Conservation (phyloP, 92 coral and sea anemone species). For the Parazoanthus darwini region DNA sequence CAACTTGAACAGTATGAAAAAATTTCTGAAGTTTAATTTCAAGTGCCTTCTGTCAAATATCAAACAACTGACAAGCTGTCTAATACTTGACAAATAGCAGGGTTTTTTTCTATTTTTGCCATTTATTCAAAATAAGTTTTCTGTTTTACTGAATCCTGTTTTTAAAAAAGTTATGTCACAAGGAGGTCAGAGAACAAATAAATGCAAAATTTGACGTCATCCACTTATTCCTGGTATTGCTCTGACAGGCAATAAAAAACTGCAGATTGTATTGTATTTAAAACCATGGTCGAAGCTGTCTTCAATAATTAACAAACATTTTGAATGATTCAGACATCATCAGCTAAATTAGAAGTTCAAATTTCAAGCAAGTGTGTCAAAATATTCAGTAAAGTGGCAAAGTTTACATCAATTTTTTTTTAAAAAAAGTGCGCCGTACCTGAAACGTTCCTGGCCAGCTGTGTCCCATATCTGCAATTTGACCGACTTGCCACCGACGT, state of each 20-base stretch:
- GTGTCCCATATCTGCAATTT: conserved; percentile 99
- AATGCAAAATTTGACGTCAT: neutral
- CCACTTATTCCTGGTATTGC: neutral
- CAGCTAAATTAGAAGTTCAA: too few species aligned
- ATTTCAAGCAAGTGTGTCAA: neutral
- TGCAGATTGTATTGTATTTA: too few species aligned
- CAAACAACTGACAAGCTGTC: too few species aligned
- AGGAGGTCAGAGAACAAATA: neutral
- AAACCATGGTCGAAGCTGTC: neutral
- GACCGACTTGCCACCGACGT: conserved; percentile 98
- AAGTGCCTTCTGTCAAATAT: too few species aligned
- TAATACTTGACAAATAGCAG: too few species aligned
- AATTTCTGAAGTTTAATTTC: too few species aligned
- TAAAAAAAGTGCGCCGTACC: conserved; percentile 48
- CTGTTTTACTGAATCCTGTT: neutral
- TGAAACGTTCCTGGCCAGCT: conserved; percentile 98
- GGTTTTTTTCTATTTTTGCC: neutral
- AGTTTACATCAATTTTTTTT: neutral
- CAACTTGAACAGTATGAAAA: too few species aligned
- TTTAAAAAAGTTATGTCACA: neutral
- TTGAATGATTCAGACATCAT: neutral
- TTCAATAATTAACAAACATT: neutral
- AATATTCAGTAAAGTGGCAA: neutral
- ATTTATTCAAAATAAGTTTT: too few species aligned
- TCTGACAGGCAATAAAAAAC: conserved; percentile 5